A percentile compares a stretch with the other conserved stretches of the same genome.
These are phyloP conservation scores for Spodoptera exigua DNA, from an alignment of 2,888 invertebrate genomes.

Conservation along the genomic window DNA sequence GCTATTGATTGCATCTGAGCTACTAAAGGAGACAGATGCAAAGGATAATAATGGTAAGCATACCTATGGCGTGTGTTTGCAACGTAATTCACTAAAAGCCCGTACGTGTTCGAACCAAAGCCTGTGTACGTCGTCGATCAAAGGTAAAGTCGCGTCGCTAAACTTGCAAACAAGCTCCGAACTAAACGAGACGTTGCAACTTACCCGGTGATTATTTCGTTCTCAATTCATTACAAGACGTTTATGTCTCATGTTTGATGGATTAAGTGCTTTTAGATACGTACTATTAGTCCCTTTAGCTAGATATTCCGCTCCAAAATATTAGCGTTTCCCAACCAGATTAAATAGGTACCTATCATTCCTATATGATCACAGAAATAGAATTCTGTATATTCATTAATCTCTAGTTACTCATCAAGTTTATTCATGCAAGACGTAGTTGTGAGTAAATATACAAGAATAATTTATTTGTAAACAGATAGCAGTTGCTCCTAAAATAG, in stretches of 20 bases:
- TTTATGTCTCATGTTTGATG: too few relatives aligned
- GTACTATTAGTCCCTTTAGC: too few relatives aligned
- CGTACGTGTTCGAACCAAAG: slow-evolving; percentile 7
- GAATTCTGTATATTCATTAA: too few relatives aligned
- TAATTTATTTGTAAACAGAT: slow-evolving; percentile 19
- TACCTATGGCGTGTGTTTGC: background rate
- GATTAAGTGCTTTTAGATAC: too few relatives aligned
- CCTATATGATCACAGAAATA: too few relatives aligned
- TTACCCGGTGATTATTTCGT: slow-evolving; percentile 7
- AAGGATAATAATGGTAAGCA: background rate
- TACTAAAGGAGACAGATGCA: slow-evolving; percentile 2
- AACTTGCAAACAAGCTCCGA: slow-evolving; percentile 14
- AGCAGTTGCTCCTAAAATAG: slow-evolving; percentile 25
- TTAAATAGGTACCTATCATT: too few relatives aligned
- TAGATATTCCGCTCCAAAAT: too few relatives aligned
- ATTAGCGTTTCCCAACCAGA: too few relatives aligned
- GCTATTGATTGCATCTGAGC: background rate
- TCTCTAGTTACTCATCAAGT: too few relatives aligned
- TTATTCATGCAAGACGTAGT: too few relatives aligned
- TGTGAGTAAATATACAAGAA: too few relatives aligned
- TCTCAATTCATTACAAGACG: too few relatives aligned
- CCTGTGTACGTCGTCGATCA: slow-evolving; percentile 9
- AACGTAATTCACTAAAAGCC: slow-evolving; percentile 17
- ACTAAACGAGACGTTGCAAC: slow-evolving; percentile 3
- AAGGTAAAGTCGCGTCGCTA: slow-evolving; percentile 6